Evolutionary conservation across 2,113 vertebrate genomes (phyloP).

Genomic region (Pelmatolapia mariae): DNA sequence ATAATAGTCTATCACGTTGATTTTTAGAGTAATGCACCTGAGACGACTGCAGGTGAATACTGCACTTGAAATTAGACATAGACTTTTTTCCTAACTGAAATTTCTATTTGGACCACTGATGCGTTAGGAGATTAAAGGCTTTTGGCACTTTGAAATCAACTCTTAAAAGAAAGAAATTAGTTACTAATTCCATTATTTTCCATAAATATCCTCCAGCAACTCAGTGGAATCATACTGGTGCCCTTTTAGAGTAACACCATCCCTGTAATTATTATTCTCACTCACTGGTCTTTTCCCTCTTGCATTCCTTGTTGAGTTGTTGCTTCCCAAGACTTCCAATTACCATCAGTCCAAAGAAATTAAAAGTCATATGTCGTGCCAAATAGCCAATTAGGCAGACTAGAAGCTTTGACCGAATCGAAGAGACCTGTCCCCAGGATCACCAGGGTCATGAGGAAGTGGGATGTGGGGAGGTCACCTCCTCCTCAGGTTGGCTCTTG

Average conservation of each 20-base stretch:
- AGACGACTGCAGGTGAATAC: not conserved
- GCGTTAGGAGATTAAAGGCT: not conserved
- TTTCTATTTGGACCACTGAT: not conserved
- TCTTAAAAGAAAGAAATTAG: not conserved
- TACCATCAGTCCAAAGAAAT: slow-evolving; percentile 29
- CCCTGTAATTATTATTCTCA: slow-evolving; percentile 1
- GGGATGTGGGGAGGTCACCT: not conserved
- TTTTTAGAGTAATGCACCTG: not conserved
- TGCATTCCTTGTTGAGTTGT: not conserved
- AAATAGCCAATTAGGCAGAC: slow-evolving; percentile 45
- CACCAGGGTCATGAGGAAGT: not conserved
- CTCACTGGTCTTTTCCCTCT: not conserved
- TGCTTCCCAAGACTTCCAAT: slow-evolving; percentile 39
- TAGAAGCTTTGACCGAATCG: slow-evolving; percentile 5
- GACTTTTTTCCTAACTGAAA: not conserved
- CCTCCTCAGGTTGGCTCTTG: not conserved
- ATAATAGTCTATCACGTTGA: not conserved
- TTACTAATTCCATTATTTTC: not conserved
- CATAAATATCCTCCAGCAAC: not conserved
- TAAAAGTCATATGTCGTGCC: slow-evolving; percentile 30
- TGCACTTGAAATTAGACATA: not conserved
- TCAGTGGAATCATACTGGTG: not conserved
- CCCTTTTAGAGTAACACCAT: not conserved
- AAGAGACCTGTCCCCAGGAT: not conserved
- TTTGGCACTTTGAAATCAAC: not conserved